phyloP scores from a whole-genome alignment of 2,888 invertebrate species.

The Leptinotarsa peninsularis region DNA sequence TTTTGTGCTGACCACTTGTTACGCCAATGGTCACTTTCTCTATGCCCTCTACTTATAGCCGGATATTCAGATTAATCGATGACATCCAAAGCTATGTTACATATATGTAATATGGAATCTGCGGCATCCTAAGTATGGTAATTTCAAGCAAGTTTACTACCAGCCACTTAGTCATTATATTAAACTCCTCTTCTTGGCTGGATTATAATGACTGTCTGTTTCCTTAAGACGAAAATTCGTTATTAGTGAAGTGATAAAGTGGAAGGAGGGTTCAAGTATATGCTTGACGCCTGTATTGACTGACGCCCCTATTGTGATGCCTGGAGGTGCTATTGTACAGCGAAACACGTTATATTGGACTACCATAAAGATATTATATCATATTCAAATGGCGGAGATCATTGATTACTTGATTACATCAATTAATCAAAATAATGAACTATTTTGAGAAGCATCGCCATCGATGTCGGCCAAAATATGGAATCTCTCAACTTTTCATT shows the following conservation, averaged over 20 bases:
- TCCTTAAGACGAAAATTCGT: conserved; percentile 14
- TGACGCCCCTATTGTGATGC: no score
- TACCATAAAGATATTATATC: no score
- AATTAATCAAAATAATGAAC: no score
- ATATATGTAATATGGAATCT: conserved; percentile 41
- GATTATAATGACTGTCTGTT: conserved; percentile 19
- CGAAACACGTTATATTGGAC: no score
- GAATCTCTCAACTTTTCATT: no score
- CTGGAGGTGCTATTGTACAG: no score
- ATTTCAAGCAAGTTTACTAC: conserved; percentile 39
- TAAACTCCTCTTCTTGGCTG: conserved; percentile 27
- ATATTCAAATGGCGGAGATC: no score
- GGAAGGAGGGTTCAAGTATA: no score
- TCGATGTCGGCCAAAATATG: no score
- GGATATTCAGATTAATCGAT: conserved; percentile 36
- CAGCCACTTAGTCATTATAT: conserved; percentile 36
- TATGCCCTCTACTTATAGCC: background rate
- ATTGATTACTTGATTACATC: no score
- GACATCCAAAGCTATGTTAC: conserved; percentile 40
- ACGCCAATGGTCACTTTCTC: conserved; percentile 13
- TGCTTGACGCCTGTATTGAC: no score
- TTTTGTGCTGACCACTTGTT: background rate
- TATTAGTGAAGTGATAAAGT: conserved; percentile 14
- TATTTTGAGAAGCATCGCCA: no score
- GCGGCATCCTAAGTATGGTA: conserved; percentile 44